A percentile compares a stretch with the other conserved stretches of the same genome.
phyloP scores from a whole-genome alignment of 2,113 vertebrate species.

The Psittacus erithacus region DNA sequence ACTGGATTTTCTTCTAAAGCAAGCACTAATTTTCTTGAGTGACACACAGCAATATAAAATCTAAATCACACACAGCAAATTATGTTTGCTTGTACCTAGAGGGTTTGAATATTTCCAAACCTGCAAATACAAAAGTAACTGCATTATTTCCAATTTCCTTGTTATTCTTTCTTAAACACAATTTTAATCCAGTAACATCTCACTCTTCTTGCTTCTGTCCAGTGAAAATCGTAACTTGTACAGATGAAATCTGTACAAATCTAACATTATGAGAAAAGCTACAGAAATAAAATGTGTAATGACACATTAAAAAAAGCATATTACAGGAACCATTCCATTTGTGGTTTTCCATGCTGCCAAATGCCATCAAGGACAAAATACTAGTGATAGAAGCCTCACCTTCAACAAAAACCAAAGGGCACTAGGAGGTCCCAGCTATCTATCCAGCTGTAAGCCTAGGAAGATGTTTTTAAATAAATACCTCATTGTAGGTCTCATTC shows the following conservation, averaged over 20 bases:
- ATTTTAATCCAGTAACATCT: neutral
- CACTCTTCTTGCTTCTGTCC: neutral
- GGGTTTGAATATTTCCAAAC: neutral
- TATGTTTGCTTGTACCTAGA: neutral
- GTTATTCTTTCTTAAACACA: neutral
- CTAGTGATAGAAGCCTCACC: neutral
- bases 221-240: neutral
- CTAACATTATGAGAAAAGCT: neutral
- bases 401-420: neutral
- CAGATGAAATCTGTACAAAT: neutral
- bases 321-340: neutral
- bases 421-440: neutral
- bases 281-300: neutral
- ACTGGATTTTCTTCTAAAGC: neutral
- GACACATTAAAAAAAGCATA: neutral
- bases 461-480: neutral
- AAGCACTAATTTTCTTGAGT: neutral
- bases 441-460: neutral
- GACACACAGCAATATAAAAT: neutral
- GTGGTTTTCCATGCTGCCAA: neutral
- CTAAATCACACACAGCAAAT: neutral
- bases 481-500: neutral
- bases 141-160: neutral
- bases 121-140: neutral
- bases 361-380: neutral